Evolutionary conservation across 53 echinoderm and acorn worm genomes (phyloP).

Genomic region (Apostichopus leukothele): DNA sequence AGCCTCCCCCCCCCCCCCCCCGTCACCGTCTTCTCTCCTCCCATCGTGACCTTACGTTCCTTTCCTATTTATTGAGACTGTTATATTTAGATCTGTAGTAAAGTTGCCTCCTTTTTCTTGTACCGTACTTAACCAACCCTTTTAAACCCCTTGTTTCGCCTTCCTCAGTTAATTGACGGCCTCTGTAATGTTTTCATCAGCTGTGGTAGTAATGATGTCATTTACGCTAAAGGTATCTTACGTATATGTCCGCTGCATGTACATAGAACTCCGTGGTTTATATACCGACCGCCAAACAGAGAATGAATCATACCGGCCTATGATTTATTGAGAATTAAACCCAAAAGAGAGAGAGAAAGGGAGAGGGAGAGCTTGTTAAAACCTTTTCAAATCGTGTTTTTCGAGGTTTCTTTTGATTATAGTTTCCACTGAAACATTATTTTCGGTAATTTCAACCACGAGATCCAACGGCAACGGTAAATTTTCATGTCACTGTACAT

Average conservation of each 20-base stretch:
- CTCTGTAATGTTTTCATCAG: background rate
- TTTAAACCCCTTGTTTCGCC: background rate
- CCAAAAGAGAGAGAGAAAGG: background rate
- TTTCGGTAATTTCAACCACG: conserved; percentile 5
- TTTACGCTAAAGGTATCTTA: background rate
- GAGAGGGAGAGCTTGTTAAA: background rate
- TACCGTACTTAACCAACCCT: background rate
- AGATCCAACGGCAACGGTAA: background rate
- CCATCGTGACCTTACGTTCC: no score
- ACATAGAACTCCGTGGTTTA: background rate
- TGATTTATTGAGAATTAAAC: background rate
- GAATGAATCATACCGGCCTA: background rate
- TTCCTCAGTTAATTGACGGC: background rate
- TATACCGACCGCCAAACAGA: background rate
- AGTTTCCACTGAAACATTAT: conserved; percentile 19
- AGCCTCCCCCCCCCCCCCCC: no score
- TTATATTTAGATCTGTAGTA: no score
- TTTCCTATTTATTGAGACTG: no score
- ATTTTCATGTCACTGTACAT: conserved; percentile 7
- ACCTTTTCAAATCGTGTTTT: conserved; percentile 20
- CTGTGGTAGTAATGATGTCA: background rate
- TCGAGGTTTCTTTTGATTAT: conserved; percentile 9
- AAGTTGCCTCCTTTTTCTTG: background rate
- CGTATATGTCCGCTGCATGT: background rate
- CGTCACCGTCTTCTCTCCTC: no score